Percentiles rank a stretch among this genome's conserved stretches.
phyloP scores from a whole-genome alignment of 1,140 invertebrate genomes.

The Heterodera carotae region DNA sequence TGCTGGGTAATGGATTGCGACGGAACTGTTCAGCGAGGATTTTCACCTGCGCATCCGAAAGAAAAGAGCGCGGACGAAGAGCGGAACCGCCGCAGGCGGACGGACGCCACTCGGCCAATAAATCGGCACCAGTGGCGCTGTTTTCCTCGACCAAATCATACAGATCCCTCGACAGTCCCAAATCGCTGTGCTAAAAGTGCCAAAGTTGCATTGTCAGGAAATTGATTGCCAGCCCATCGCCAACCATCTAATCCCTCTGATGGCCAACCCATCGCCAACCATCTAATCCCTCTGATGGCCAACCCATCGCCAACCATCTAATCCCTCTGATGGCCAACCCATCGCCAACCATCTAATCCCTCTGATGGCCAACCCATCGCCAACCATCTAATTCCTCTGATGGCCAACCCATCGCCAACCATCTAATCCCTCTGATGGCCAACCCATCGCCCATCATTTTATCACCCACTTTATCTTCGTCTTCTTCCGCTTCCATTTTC shows the following conservation, averaged over 20 bases:
- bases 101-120: conserved; percentile 35
- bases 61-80: conserved; percentile 81
- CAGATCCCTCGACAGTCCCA: background rate
- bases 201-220: no score
- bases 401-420: no score
- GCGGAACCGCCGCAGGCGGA: conserved; percentile 33
- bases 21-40: conserved; percentile 84
- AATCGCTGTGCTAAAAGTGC: background rate
- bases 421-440: background rate
- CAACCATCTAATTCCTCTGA: no score
- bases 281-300: no score
- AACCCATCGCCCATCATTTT: background rate
- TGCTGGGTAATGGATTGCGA: conserved; percentile 84
- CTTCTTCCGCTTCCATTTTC: conserved; percentile 6
- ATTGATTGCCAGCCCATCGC: no score
- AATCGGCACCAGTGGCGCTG: conserved; percentile 13
- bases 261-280: no score
- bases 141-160: background rate
- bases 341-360: no score
- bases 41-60: conserved; percentile 87
- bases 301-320: no score
- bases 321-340: no score
- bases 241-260: no score
- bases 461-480: background rate
- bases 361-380: no score